These are phyloP conservation scores for Alaudala cheleensis DNA, from an alignment of 2,113 vertebrate species.

Conservation along the genomic window DNA sequence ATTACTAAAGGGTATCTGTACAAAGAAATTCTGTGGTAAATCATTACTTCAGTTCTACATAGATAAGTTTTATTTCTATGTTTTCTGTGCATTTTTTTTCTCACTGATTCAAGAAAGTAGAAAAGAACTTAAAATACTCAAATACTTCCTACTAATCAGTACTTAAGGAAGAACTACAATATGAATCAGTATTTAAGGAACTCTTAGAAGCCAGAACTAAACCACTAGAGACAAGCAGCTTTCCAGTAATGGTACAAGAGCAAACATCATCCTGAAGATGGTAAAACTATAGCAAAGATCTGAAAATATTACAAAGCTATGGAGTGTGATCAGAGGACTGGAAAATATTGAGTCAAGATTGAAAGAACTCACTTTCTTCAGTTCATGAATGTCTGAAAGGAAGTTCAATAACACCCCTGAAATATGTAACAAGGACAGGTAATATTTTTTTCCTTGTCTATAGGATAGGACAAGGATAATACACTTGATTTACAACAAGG, in stretches of 20 bases:
- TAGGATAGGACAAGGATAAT: background rate
- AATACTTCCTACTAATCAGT: background rate
- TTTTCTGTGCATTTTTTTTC: background rate
- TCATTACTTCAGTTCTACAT: background rate
- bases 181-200: background rate
- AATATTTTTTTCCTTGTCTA: background rate
- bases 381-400: background rate
- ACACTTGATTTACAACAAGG: background rate
- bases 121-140: background rate
- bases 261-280: background rate
- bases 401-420: background rate
- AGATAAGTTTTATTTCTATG: background rate
- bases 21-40: background rate
- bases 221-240: background rate
- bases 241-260: background rate
- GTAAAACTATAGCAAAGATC: background rate
- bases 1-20: background rate
- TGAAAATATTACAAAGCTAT: background rate
- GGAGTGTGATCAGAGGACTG: background rate
- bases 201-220: background rate
- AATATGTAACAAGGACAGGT: background rate
- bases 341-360: background rate
- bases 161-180: background rate
- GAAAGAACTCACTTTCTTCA: background rate
- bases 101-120: background rate